phyloP scores from a whole-genome alignment of 2,888 invertebrate genomes.

The Leptinotarsa juncta region DNA sequence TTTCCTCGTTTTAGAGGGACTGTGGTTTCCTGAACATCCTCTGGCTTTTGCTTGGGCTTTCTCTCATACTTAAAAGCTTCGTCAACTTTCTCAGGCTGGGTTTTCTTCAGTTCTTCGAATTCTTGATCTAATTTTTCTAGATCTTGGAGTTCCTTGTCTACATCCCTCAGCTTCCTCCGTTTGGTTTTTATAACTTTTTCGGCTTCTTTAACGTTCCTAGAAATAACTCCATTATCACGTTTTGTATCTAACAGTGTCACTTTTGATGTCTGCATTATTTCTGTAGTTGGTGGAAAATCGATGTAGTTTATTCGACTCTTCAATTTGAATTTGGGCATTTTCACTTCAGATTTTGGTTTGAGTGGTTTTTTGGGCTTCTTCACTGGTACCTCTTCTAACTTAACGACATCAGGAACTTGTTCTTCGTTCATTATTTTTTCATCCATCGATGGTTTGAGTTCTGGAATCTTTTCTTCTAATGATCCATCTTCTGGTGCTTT shows the following conservation, averaged over 20 bases:
- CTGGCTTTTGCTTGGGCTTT: conserved; percentile 53
- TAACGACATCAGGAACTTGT: conserved; percentile 66
- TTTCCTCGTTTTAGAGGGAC: conserved; percentile 71
- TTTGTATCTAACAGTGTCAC: conserved; percentile 59
- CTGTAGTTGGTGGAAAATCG: conserved; percentile 62
- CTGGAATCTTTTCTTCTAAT: conserved; percentile 29
- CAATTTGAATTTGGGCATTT: conserved; percentile 75
- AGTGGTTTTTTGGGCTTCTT: conserved; percentile 55
- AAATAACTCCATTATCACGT: conserved; percentile 65
- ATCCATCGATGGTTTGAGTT: conserved; percentile 32
- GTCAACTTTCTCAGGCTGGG: conserved; percentile 64
- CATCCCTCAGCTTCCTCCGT: conserved; percentile 60
- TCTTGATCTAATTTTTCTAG: conserved; percentile 67
- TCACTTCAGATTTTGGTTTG: conserved; percentile 52
- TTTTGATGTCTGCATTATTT: conserved; percentile 57
- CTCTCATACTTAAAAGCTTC: conserved; percentile 59
- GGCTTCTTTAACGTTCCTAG: conserved; percentile 68
- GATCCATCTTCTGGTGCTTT: conserved; percentile 48
- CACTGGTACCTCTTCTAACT: conserved; percentile 76
- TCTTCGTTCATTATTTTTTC: conserved; percentile 57
- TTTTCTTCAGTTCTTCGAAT: conserved; percentile 62
- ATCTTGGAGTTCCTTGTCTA: conserved; percentile 59
- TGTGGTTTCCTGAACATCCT: conserved; percentile 51
- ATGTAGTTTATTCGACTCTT: conserved; percentile 76
- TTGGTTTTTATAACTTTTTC: conserved; percentile 61